These are phyloP conservation scores for Romanogobio albipinnatus DNA, from an alignment of 2,113 vertebrate species.

Conservation along the genomic window DNA sequence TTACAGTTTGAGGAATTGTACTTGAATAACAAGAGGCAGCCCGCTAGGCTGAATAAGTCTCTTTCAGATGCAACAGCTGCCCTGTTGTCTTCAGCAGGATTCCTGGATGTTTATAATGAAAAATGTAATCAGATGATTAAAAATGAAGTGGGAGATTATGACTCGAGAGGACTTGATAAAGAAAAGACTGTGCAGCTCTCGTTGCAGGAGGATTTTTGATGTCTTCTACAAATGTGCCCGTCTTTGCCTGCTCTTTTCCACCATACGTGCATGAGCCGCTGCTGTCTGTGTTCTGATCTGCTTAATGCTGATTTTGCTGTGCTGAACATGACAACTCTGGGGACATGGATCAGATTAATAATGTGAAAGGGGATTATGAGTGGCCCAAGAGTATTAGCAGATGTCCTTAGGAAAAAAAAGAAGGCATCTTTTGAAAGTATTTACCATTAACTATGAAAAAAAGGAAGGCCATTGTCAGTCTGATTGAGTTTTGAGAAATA, in stretches of 20 bases:
- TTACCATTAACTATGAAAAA: conserved; percentile 66
- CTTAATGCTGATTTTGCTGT: conserved; percentile 68
- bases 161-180: conserved; percentile 70
- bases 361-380: conserved; percentile 75
- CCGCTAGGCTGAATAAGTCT: conserved; percentile 26
- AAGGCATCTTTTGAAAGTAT: conserved; percentile 63
- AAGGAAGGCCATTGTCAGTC: conserved; percentile 66
- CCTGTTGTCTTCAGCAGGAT: conserved; percentile 66
- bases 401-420: conserved; percentile 65
- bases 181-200: conserved; percentile 45
- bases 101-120: conserved; percentile 65
- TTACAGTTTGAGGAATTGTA: conserved; percentile 35
- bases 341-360: conserved; percentile 75
- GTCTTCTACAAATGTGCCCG: conserved; percentile 68
- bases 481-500: conserved; percentile 47
- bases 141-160: conserved; percentile 72
- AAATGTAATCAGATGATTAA: conserved; percentile 73
- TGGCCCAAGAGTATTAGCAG: conserved; percentile 66
- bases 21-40: conserved; percentile 23
- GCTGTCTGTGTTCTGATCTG: conserved; percentile 67
- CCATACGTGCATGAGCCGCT: conserved; percentile 69
- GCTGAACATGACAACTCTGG: conserved; percentile 71
- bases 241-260: conserved; percentile 69
- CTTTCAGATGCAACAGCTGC: conserved; percentile 62
- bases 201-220: conserved; percentile 61